Evolutionary conservation across 1,140 invertebrate genomes (phyloP), one percentile per base, ranked within the genome.

Genomic region (Rhizoglyphus robini): DNA sequence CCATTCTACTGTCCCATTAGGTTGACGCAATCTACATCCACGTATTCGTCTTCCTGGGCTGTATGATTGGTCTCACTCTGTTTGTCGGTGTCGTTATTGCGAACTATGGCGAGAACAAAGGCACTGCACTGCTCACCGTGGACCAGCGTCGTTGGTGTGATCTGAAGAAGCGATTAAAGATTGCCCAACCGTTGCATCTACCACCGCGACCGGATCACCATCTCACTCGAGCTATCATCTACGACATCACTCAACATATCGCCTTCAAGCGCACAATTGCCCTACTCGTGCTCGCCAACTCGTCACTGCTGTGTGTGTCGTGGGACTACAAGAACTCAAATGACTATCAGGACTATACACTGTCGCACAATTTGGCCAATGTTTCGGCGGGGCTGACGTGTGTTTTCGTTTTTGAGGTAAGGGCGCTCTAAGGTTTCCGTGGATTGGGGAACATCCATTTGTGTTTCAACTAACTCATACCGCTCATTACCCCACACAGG

Each of bases 41-140:
- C 73, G 88, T 99, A 57, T 99, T 98, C 73, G 97, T 99, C 65
- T 99, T 99, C 75, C 83, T 99, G 73, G 96, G 96, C 47, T 98
- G 94, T 76, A 97, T 99, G 94, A 99, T 99, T 77, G 96, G 96
- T 11, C 79, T 99, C 31, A 99, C 96, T 0, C 75, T 99, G 48
- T 99, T 99, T 77, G 96, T 99, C 20, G 96, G 96, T 73, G 96
- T 99, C 1, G 96, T 99, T 2, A 99, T 99, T 78, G 96, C 96
- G 8, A 99, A 99, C 80, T 99, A 99, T 78, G 97, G 94, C 23
- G 95, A 99, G 77, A 99, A 99, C 75, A 97, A 98, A 79, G 96
- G 96, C 15, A 99, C 96, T 0, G 96, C 96, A 23, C 78, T 99
- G 36, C 77, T 99, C 4, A 99, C 96, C 34, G 96, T 99, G 4